A percentile compares a stretch with the other conserved stretches of the same genome.
Evolutionary conservation across 2,888 invertebrate species (phyloP).

Genomic region (Napeogenes sylphis): DNA sequence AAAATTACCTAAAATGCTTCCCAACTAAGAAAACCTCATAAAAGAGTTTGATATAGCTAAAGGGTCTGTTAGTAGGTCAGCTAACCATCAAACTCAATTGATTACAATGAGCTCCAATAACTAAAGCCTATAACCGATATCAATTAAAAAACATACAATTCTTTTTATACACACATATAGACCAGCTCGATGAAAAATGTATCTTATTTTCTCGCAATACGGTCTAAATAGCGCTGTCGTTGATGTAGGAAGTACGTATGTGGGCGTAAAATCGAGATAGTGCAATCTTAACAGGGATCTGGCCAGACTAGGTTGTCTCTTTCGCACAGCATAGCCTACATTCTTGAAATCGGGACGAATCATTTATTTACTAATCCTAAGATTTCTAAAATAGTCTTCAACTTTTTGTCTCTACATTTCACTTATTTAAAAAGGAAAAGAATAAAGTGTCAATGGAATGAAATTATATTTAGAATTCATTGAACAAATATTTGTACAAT

Average conservation of each 20-base stretch:
- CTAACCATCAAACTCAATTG: slow-evolving; percentile 3
- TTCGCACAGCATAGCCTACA: slow-evolving; percentile 38
- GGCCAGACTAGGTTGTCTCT: slow-evolving; percentile 35
- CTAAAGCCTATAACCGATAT: slow-evolving; percentile 6
- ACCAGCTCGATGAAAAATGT: slow-evolving; percentile 9
- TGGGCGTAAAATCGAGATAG: slow-evolving; percentile 50
- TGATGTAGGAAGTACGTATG: slow-evolving; percentile 46
- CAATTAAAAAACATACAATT: slow-evolving; percentile 7
- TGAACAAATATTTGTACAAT: no score
- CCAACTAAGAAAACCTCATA: not conserved
- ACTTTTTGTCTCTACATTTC: slow-evolving; percentile 1
- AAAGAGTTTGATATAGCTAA: not conserved
- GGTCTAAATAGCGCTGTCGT: slow-evolving; percentile 17
- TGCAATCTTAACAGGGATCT: slow-evolving; percentile 52
- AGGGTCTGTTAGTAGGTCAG: slow-evolving; percentile 1
- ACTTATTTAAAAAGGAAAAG: not conserved
- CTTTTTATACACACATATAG: slow-evolving; percentile 4
- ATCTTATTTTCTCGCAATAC: slow-evolving; percentile 6
- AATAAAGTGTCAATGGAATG: no score
- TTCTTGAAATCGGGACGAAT: slow-evolving; percentile 32
- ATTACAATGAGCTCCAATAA: slow-evolving; percentile 3
- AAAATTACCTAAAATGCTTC: no score
- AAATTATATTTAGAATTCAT: no score
- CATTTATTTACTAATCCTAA: slow-evolving; percentile 20
- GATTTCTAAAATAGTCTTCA: slow-evolving; percentile 2